Evolutionary conservation across 2,888 invertebrate genomes (phyloP).

Genomic region (Julus scanicus): DNA sequence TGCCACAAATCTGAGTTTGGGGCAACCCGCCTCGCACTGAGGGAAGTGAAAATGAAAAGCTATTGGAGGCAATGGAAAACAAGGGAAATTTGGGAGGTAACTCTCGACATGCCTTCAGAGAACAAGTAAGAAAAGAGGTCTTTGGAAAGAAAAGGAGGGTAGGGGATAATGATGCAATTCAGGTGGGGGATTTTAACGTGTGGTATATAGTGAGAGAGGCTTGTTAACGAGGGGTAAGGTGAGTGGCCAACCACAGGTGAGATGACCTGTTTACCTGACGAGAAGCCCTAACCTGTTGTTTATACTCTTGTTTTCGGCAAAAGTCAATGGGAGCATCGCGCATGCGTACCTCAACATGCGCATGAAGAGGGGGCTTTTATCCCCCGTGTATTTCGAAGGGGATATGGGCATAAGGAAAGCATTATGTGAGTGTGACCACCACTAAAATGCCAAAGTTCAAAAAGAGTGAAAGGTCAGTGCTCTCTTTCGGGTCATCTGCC

Average conservation of each 20-base stretch:
- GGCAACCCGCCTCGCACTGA: not conserved
- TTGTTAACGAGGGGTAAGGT: not conserved
- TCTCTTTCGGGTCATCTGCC: slow-evolving; percentile 47
- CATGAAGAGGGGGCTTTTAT: slow-evolving; percentile 2
- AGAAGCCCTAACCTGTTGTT: slow-evolving; percentile 21
- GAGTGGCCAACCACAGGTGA: slow-evolving; percentile 28
- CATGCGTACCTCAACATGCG: not conserved
- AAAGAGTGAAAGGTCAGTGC: slow-evolving; percentile 49
- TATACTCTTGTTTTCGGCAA: slow-evolving; percentile 14
- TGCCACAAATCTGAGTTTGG: not conserved
- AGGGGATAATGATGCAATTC: not conserved
- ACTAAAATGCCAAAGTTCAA: slow-evolving; percentile 46
- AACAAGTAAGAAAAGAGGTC: not conserved
- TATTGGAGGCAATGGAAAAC: not conserved
- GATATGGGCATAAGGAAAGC: slow-evolving; percentile 11
- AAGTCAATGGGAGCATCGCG: slow-evolving; percentile 13
- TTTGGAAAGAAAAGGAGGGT: slow-evolving; percentile 1
- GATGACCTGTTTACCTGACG: not conserved
- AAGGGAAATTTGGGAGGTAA: slow-evolving; percentile 9
- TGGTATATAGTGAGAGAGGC: not conserved
- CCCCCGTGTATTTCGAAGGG: not conserved
- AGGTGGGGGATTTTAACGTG: not conserved
- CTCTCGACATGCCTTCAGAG: not conserved
- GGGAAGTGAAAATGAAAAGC: not conserved
- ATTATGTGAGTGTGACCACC: slow-evolving; percentile 44